Evolutionary conservation across 2,888 invertebrate species (phyloP).

Genomic region (Philonicus albiceps): DNA sequence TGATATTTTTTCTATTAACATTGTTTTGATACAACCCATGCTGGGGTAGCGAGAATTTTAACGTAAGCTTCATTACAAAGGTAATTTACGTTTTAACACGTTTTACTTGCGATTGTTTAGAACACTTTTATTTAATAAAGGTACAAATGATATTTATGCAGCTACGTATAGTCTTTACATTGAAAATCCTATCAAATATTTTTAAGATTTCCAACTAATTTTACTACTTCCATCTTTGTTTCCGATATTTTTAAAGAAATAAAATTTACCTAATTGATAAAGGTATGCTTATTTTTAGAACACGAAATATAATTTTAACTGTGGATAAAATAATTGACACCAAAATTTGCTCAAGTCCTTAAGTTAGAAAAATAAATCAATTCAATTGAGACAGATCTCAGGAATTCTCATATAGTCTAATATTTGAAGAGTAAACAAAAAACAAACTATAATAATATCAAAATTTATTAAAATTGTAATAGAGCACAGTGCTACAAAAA

Average conservation of each 20-base stretch:
- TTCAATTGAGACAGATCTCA: no score
- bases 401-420: no score
- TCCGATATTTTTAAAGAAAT: no score
- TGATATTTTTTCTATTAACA: slow-evolving; percentile 46
- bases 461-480: neutral
- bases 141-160: slow-evolving; percentile 24
- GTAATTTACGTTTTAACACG: slow-evolving; percentile 7
- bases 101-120: slow-evolving; percentile 1
- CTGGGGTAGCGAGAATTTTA: slow-evolving; percentile 5
- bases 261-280: no score
- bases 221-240: no score
- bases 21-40: slow-evolving; percentile 24
- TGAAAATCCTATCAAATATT: neutral
- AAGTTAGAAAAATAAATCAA: no score
- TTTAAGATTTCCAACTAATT: neutral
- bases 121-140: slow-evolving; percentile 37
- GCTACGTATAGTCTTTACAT: neutral
- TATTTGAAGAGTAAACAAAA: no score
- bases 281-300: no score
- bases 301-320: no score
- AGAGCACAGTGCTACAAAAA: neutral
- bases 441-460: neutral
- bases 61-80: slow-evolving; percentile 9
- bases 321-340: no score
- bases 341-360: no score